These are phyloP conservation scores for Helogale parvula DNA, from an alignment of 2,113 vertebrate genomes.

Conservation along the genomic window DNA sequence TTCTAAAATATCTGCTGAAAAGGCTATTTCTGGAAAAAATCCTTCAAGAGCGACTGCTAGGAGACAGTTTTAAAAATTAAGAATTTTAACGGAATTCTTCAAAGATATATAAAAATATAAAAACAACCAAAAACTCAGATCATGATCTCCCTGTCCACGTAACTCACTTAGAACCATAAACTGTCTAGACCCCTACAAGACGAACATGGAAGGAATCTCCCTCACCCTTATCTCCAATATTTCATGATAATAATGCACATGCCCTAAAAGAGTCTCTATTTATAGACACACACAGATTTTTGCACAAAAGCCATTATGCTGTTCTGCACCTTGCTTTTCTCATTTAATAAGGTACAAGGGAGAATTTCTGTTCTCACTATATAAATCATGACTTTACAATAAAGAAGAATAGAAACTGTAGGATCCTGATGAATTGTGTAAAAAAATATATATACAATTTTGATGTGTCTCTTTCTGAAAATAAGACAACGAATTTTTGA, in stretches of 20 bases:
- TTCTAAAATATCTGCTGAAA: conserved; percentile 86
- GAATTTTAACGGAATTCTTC: background rate
- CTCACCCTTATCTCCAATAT: background rate
- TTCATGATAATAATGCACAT: background rate
- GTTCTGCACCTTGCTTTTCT: background rate
- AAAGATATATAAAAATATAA: background rate
- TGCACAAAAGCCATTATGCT: background rate
- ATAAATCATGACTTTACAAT: conserved; percentile 91
- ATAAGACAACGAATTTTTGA: background rate
- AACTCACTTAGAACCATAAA: background rate
- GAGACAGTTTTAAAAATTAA: background rate
- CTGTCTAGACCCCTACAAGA: background rate
- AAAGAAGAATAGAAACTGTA: conserved; percentile 90
- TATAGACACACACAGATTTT: background rate
- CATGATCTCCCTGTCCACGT: background rate
- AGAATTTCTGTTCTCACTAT: conserved; percentile 89
- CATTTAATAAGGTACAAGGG: conserved; percentile 81
- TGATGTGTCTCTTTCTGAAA: background rate
- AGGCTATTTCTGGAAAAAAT: conserved; percentile 91
- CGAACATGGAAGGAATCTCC: background rate
- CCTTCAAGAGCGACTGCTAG: conserved; percentile 69
- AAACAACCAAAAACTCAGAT: background rate
- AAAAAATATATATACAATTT: background rate
- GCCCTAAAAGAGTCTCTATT: background rate
- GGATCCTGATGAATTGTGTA: conserved; percentile 88